phyloP scores from a whole-genome alignment of 2,888 invertebrate species.

The Margaritifera margaritifera region DNA sequence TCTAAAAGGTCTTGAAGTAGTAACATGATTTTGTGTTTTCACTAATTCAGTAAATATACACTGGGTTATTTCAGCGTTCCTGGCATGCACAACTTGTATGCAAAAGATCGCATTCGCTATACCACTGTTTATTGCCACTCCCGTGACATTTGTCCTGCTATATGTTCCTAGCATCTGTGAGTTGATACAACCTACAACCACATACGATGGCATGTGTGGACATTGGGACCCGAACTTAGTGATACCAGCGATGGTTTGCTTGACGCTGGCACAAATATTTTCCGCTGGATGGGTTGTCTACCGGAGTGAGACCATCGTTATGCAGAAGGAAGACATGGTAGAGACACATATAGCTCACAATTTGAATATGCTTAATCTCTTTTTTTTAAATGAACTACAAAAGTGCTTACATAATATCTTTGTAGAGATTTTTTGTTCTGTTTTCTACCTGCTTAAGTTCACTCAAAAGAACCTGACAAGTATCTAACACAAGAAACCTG shows the following conservation, averaged over 20 bases:
- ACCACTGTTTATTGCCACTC: constrained; percentile 53
- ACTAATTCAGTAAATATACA: too few relatives aligned
- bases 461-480: too few relatives aligned
- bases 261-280: constrained; percentile 47
- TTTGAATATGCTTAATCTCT: too few relatives aligned
- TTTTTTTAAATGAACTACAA: too few relatives aligned
- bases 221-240: constrained; percentile 1
- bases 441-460: too few relatives aligned
- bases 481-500: too few relatives aligned
- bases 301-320: constrained; percentile 41
- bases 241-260: constrained; percentile 16
- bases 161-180: constrained; percentile 22
- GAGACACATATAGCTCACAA: too few relatives aligned
- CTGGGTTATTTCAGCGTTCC: constrained; percentile 17
- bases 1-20: too few relatives aligned
- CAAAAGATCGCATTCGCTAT: constrained; percentile 54
- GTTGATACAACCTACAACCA: not conserved
- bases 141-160: constrained; percentile 41
- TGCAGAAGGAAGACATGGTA: constrained; percentile 60
- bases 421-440: too few relatives aligned
- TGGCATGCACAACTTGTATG: constrained; percentile 60
- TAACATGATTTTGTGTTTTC: too few relatives aligned
- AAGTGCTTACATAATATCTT: too few relatives aligned
- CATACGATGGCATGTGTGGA: not conserved
- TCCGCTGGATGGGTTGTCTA: constrained; percentile 46